Evolutionary conservation across 2,113 vertebrate genomes (phyloP).

Genomic region (Centrocercus urophasianus): DNA sequence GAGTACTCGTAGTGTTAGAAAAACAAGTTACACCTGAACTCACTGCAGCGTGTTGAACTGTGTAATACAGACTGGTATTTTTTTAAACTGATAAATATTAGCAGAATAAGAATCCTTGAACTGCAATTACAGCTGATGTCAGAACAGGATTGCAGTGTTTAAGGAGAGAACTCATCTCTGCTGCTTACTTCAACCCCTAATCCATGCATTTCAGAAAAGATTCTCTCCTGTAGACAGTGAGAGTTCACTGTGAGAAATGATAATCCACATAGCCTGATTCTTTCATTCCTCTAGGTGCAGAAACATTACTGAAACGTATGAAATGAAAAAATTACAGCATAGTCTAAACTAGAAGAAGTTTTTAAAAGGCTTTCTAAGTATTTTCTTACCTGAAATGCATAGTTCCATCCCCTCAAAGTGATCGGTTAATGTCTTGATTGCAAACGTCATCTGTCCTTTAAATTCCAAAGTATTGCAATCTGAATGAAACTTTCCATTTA

Average conservation of each 20-base stretch:
- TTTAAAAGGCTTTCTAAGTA: not conserved
- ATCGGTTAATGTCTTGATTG: not conserved
- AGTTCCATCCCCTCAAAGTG: not conserved
- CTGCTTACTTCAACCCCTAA: not conserved
- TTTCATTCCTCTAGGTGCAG: not conserved
- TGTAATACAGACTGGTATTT: not conserved
- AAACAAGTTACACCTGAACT: not conserved
- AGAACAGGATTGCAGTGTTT: not conserved
- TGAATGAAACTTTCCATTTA: not conserved
- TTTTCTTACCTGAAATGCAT: not conserved
- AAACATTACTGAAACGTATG: not conserved
- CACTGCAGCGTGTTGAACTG: not conserved
- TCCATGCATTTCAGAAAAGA: not conserved
- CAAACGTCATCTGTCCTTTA: not conserved
- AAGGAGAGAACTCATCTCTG: not conserved
- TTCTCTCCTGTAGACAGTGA: not conserved
- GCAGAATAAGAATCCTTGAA: not conserved
- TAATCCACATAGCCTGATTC: not conserved
- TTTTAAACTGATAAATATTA: not conserved
- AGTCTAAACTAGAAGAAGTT: not conserved
- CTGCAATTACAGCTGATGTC: accelerated
- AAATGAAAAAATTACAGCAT: not conserved
- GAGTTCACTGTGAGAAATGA: not conserved
- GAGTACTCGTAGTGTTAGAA: not conserved
- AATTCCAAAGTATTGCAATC: not conserved